phyloP scores from a whole-genome alignment of 2,888 invertebrate species.

The Nebria salina region DNA sequence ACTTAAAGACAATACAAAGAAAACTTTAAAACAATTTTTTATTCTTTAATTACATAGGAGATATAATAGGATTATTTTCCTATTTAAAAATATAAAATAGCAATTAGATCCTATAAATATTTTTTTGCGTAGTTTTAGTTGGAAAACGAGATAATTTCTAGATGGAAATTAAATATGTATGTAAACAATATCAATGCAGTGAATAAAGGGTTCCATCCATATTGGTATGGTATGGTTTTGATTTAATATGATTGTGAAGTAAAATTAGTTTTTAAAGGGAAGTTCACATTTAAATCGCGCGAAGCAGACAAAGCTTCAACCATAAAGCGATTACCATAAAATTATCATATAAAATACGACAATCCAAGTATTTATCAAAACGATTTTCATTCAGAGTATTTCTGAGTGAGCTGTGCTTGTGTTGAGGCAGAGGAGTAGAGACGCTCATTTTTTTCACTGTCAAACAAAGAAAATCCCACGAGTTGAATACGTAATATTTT shows the following conservation, averaged over 20 bases:
- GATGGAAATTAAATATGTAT: too few relatives aligned
- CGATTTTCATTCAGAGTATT: conserved; percentile 38
- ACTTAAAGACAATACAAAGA: background rate
- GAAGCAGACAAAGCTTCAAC: conserved; percentile 10
- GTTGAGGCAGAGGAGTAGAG: conserved; percentile 3
- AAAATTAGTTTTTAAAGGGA: background rate
- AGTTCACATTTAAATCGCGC: background rate
- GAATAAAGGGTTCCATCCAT: too few relatives aligned
- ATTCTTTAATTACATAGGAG: background rate
- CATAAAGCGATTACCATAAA: conserved; percentile 9
- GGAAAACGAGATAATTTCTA: too few relatives aligned
- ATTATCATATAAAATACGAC: conserved; percentile 35
- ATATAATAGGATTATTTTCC: background rate
- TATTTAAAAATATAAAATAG: too few relatives aligned
- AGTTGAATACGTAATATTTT: conserved; percentile 34
- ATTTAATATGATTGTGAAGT: background rate
- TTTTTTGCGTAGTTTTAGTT: too few relatives aligned
- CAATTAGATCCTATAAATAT: too few relatives aligned
- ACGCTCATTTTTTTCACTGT: conserved; percentile 37
- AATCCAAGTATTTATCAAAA: conserved; percentile 32
- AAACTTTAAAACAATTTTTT: background rate
- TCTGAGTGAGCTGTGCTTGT: background rate
- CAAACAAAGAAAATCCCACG: conserved; percentile 38
- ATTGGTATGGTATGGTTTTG: background rate
- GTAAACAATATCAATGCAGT: too few relatives aligned